Conservation (phyloP, 2,888 invertebrate species). For the Drosophila recens region DNA sequence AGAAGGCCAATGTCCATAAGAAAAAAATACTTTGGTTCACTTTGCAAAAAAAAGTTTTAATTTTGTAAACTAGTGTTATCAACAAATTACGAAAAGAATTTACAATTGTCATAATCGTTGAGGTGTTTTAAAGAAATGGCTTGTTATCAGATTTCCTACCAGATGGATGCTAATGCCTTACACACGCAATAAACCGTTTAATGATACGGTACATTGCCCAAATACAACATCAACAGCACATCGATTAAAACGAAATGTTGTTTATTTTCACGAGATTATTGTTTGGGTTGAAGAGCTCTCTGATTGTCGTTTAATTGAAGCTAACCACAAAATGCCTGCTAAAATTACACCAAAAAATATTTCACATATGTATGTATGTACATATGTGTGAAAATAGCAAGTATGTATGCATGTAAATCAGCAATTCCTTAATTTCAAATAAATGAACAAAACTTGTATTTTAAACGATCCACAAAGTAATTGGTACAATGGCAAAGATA, state of each 20-base stretch:
- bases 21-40: too few species aligned
- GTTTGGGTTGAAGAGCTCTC: conserved; percentile 24
- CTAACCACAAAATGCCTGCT: conserved; percentile 41
- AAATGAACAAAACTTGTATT: conserved; percentile 50
- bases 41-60: too few species aligned
- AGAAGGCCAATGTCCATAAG: too few species aligned
- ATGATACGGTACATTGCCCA: conserved; percentile 14
- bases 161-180: conserved; percentile 35
- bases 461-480: conserved; percentile 25
- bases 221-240: conserved; percentile 8
- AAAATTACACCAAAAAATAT: conserved; percentile 34
- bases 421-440: conserved; percentile 77
- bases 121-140: not conserved
- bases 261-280: conserved; percentile 51
- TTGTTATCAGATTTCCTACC: conserved; percentile 13
- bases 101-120: conserved; percentile 16
- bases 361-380: not conserved
- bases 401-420: conserved; percentile 37
- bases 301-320: conserved; percentile 43
- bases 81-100: conserved; percentile 47
- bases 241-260: conserved; percentile 38
- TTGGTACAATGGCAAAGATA: conserved; percentile 24
- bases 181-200: conserved; percentile 15
- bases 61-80: too few species aligned
- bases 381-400: not conserved